Conservation (phyloP, 2,888 invertebrate genomes). For the Spilosoma lubricipeda region DNA sequence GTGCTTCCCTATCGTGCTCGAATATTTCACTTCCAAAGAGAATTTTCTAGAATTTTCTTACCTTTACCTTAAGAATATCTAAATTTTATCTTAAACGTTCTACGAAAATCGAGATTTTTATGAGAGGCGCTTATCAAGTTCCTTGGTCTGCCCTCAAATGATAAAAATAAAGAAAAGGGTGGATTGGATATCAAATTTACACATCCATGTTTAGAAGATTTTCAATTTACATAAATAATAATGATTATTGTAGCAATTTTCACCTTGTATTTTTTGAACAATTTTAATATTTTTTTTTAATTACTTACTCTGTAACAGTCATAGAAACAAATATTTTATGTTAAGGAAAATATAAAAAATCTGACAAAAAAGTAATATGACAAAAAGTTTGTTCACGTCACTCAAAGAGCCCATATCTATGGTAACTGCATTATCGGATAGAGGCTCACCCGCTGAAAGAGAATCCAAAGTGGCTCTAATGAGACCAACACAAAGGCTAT, state of each 20-base stretch:
- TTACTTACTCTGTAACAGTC: no score
- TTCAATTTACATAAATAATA: conserved; percentile 40
- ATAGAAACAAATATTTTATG: background rate
- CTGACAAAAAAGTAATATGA: conserved; percentile 22
- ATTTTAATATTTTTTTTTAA: no score
- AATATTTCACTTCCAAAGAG: conserved; percentile 68
- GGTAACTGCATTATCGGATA: conserved; percentile 52
- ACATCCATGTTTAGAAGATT: conserved; percentile 40
- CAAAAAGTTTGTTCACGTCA: conserved; percentile 36
- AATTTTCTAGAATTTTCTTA: conserved; percentile 68
- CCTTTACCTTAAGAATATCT: conserved; percentile 63
- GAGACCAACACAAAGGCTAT: conserved; percentile 68
- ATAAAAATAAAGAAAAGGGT: conserved; percentile 54
- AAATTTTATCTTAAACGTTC: conserved; percentile 66
- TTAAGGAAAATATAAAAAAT: background rate
- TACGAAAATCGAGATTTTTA: conserved; percentile 64
- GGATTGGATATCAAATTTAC: conserved; percentile 53
- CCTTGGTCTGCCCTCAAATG: conserved; percentile 47
- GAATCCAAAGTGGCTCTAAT: conserved; percentile 70
- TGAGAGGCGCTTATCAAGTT: conserved; percentile 66
- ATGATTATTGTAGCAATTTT: conserved; percentile 40
- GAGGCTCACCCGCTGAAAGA: conserved; percentile 54
- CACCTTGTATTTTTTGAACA: conserved; percentile 15
- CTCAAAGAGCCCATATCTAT: conserved; percentile 39
- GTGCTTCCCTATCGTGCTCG: conserved; percentile 68